phyloP scores from a whole-genome alignment of 2,113 vertebrate species.

The Dicrurus megarhynchus region DNA sequence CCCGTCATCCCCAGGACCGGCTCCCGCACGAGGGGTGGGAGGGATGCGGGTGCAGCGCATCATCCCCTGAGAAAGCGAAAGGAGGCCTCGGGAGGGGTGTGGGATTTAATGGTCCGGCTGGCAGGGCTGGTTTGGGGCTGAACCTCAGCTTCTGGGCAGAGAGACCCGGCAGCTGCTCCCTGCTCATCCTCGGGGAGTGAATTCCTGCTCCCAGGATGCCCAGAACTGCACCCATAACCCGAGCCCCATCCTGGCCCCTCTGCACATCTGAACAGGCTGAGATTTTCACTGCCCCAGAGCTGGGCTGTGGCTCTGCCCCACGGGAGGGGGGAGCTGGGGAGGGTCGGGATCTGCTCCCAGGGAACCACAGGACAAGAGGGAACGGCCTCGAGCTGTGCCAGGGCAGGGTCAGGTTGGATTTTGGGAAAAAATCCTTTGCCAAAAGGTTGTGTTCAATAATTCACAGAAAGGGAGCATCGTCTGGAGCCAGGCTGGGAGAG shows the following conservation, averaged over 20 bases:
- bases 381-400: not conserved
- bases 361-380: not conserved
- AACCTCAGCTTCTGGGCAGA: not conserved
- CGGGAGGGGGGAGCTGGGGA: not conserved
- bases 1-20: not conserved
- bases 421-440: not conserved
- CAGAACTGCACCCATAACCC: rapidly evolving
- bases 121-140: not conserved
- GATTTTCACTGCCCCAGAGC: not conserved
- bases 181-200: not conserved
- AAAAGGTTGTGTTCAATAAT: not conserved
- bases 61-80: not conserved
- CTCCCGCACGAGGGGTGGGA: not conserved
- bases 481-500: not conserved
- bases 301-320: not conserved
- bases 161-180: rapidly evolving
- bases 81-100: not conserved
- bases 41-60: not conserved
- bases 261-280: too few relatives aligned
- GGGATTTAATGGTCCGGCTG: not conserved
- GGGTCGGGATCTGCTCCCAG: not conserved
- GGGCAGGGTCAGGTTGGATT: not conserved
- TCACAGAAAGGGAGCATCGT: not conserved
- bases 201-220: not conserved
- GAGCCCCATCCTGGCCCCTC: not conserved